These are phyloP conservation scores for Allacma fusca DNA, from an alignment of 2,888 invertebrate species.

Conservation along the genomic window DNA sequence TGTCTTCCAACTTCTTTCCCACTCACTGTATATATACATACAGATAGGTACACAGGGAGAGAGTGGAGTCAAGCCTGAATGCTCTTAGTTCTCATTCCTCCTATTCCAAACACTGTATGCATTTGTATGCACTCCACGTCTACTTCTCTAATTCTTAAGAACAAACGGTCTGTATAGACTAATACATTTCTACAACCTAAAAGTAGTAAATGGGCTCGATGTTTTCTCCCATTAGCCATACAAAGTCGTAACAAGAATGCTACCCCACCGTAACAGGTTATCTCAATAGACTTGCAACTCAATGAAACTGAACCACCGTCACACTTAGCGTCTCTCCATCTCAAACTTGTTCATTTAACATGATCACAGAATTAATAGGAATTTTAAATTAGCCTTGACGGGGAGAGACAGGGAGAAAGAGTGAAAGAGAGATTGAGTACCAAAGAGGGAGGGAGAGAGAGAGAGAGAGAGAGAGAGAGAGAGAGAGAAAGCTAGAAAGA, in stretches of 20 bases:
- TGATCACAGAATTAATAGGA: slow-evolving; percentile 33
- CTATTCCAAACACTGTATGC: background rate
- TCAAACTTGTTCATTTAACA: slow-evolving; percentile 1
- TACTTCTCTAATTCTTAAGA: background rate
- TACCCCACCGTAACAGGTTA: too few relatives aligned
- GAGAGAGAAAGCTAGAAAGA: slow-evolving; percentile 34
- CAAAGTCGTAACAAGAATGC: too few relatives aligned
- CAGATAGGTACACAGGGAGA: too few relatives aligned
- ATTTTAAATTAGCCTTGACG: slow-evolving; percentile 37
- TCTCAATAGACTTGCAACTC: too few relatives aligned
- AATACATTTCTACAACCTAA: background rate
- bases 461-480: slow-evolving; percentile 39
- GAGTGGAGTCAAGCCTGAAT: background rate
- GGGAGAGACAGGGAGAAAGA: slow-evolving; percentile 31
- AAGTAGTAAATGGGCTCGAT: background rate
- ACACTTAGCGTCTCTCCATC: background rate
- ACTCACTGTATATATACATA: background rate
- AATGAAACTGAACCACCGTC: too few relatives aligned
- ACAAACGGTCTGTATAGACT: background rate
- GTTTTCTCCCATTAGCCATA: slow-evolving; percentile 2
- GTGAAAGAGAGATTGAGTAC: background rate
- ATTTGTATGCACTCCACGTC: background rate
- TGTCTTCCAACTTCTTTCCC: background rate
- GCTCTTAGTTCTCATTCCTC: background rate
- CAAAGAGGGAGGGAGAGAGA: slow-evolving; percentile 26